Percentiles rank a stretch among this genome's conserved stretches.
Conservation (phyloP, 2,888 invertebrate genomes). For the Diachrysia chrysitis region DNA sequence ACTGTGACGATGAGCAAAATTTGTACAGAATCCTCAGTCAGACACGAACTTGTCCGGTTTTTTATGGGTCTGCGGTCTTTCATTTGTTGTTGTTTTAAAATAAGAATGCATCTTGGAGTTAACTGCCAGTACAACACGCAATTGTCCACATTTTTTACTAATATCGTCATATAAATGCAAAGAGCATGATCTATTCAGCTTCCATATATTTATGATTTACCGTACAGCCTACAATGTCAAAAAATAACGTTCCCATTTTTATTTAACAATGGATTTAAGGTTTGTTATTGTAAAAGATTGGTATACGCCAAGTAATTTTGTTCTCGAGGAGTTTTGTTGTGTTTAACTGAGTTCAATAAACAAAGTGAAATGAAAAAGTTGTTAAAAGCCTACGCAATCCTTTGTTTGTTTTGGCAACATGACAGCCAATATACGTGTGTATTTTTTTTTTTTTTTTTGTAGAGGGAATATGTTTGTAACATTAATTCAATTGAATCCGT, state of each 20-base stretch:
- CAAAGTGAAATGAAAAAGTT: conserved; percentile 6
- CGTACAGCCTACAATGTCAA: no score
- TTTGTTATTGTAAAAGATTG: conserved; percentile 1
- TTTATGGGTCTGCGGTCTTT: no score
- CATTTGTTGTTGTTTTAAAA: no score
- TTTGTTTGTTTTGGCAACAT: conserved; percentile 7
- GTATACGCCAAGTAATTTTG: conserved; percentile 1
- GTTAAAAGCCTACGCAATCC: conserved; percentile 6
- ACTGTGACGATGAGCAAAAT: no score
- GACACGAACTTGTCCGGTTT: no score
- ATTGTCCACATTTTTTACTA: neutral
- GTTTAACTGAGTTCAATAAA: conserved; percentile 6
- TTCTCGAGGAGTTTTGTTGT: neutral
- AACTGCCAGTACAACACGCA: neutral
- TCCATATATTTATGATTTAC: no score
- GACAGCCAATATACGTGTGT: neutral
- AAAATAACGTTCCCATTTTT: neutral
- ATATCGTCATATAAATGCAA: neutral
- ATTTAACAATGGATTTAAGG: neutral
- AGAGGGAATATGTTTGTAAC: conserved; percentile 4
- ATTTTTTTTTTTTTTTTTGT: neutral
- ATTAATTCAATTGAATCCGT: neutral
- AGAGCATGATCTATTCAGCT: conserved; percentile 4
- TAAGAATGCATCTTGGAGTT: no score
- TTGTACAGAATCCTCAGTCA: no score